These are phyloP conservation scores for Mustela lutreola DNA, from an alignment of 2,113 vertebrate species.

Conservation along the genomic window DNA sequence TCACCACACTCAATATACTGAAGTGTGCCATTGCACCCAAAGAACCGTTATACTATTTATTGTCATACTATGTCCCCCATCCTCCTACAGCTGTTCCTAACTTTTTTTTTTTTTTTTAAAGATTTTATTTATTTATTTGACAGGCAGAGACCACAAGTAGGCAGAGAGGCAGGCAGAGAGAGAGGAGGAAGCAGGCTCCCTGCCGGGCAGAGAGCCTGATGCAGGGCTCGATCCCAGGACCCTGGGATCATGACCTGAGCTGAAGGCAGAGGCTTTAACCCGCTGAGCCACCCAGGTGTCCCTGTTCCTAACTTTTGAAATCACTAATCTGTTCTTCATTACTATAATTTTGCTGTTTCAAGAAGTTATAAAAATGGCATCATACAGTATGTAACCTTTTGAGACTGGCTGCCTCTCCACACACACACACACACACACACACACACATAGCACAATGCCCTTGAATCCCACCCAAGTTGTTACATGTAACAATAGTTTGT, in stretches of 20 bases:
- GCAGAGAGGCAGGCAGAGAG: no score
- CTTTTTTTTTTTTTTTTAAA: neutral
- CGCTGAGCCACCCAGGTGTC: no score
- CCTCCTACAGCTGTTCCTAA: neutral
- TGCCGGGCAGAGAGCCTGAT: no score
- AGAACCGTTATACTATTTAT: neutral
- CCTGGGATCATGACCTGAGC: no score
- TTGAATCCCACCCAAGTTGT: conserved; percentile 22
- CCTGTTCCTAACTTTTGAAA: neutral
- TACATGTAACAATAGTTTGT: neutral
- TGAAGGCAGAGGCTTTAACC: no score
- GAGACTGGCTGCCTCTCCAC: neutral
- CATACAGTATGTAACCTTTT: neutral
- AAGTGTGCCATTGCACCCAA: neutral
- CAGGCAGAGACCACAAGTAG: no score
- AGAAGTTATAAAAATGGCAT: neutral
- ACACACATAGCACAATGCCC: neutral
- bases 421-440: no score
- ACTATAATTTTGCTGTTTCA: conserved; percentile 31
- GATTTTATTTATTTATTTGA: no score
- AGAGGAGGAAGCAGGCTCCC: no score
- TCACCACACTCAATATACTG: neutral
- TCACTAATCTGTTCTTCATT: neutral
- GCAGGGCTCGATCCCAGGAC: no score
- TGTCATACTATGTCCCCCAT: neutral